Percentiles rank a stretch among this genome's conserved stretches.
These are phyloP conservation scores for Drosophila borealis DNA, from an alignment of 2,888 invertebrate species.

Conservation along the genomic window DNA sequence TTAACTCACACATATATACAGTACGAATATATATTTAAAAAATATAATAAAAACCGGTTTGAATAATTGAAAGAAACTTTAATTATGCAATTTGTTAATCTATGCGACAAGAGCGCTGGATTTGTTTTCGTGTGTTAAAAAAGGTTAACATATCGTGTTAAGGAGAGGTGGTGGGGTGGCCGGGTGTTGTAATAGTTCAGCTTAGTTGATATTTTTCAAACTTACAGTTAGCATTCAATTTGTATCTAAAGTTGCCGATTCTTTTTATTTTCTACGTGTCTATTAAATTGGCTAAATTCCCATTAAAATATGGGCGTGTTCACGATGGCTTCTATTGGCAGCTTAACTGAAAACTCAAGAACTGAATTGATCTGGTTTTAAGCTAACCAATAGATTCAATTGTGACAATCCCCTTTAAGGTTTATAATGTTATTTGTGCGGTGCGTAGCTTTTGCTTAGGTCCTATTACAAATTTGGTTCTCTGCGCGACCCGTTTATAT, in stretches of 20 bases:
- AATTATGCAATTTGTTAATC: constrained; percentile 63
- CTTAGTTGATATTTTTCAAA: constrained; percentile 54
- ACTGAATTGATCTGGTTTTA: neutral
- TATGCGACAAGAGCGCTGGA: constrained; percentile 39
- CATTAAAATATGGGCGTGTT: constrained; percentile 41
- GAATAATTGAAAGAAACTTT: constrained; percentile 70
- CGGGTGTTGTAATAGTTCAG: constrained; percentile 41
- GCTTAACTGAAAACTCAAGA: constrained; percentile 6
- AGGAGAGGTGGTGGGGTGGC: constrained; percentile 14
- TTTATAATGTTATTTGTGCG: constrained; percentile 65
- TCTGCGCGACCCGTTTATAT: constrained; percentile 55
- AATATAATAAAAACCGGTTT: constrained; percentile 61
- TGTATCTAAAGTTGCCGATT: constrained; percentile 58
- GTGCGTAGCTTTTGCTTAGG: constrained; percentile 61
- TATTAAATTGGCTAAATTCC: constrained; percentile 76
- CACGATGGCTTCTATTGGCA: constrained; percentile 35
- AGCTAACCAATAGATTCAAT: constrained; percentile 19
- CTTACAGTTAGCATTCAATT: constrained; percentile 51
- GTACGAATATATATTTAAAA: constrained; percentile 56
- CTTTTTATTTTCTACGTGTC: constrained; percentile 44
- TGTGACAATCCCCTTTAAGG: constrained; percentile 35
- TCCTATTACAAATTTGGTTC: constrained; percentile 74
- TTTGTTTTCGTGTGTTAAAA: constrained; percentile 19
- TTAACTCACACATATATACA: constrained; percentile 41
- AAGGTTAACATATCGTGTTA: constrained; percentile 19